These are phyloP conservation scores for Carcinoscorpius rotundicauda DNA, from an alignment of 1,140 invertebrate genomes.

Conservation along the genomic window DNA sequence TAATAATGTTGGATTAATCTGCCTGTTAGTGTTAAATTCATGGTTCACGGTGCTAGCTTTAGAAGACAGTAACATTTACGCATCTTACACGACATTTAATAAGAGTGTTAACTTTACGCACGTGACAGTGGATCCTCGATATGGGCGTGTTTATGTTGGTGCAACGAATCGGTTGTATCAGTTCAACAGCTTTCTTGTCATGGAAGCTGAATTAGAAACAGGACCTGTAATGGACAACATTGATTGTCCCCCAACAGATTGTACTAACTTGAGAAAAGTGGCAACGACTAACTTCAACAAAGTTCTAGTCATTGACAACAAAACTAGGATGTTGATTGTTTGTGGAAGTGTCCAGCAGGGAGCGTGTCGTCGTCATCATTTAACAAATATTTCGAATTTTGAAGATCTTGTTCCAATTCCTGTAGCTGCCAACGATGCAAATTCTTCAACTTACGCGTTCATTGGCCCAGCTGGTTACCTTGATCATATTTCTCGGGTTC, in stretches of 20 bases:
- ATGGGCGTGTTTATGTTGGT: constrained; percentile 57
- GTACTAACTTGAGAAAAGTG: constrained; percentile 43
- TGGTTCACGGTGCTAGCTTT: too few relatives aligned
- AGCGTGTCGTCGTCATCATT: constrained; percentile 70
- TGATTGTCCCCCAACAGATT: constrained; percentile 71
- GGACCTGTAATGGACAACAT: constrained; percentile 74
- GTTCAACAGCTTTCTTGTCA: constrained; percentile 53
- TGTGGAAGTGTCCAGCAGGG: constrained; percentile 82
- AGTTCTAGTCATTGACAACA: constrained; percentile 72
- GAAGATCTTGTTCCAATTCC: constrained; percentile 60
- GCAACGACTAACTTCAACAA: constrained; percentile 81
- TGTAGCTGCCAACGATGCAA: constrained; percentile 83
- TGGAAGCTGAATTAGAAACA: constrained; percentile 50
- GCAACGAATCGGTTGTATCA: constrained; percentile 73
- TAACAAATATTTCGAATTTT: constrained; percentile 62
- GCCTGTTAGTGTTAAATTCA: too few relatives aligned
- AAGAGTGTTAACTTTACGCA: constrained; percentile 37
- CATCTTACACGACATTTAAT: constrained; percentile 29
- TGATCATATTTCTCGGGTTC: constrained; percentile 48
- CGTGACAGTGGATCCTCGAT: constrained; percentile 45
- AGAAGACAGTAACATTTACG: constrained; percentile 16
- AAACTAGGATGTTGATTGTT: constrained; percentile 61
- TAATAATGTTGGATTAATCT: too few relatives aligned
- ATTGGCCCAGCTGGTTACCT: constrained; percentile 74
- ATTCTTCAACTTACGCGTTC: constrained; percentile 83